Percentiles rank a stretch among this genome's conserved stretches.
Conservation (phyloP, 2,113 vertebrate species). For the Thamnophis sirtalis region DNA sequence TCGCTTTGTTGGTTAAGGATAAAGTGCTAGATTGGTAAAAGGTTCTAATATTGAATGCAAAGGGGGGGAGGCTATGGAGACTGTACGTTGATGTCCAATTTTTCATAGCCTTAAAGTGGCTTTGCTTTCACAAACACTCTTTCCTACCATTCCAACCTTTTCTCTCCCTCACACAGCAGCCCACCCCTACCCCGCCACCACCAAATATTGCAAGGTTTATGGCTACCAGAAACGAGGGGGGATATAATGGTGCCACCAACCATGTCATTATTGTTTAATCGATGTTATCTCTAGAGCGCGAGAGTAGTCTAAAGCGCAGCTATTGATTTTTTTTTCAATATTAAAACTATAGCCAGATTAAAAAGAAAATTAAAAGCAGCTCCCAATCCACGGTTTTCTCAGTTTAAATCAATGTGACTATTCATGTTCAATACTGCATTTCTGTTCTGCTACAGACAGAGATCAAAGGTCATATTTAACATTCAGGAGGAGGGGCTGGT, state of each 20-base stretch:
- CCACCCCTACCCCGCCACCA: not conserved
- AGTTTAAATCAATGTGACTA: constrained; percentile 62
- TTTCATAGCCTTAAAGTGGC: constrained; percentile 48
- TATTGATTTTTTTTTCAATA: constrained; percentile 58
- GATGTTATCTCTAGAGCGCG: constrained; percentile 82
- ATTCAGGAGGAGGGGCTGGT: constrained; percentile 79
- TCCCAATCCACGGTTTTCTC: constrained; percentile 48
- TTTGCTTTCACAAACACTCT: constrained; percentile 62
- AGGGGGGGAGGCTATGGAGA: constrained; percentile 38
- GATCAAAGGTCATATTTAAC: constrained; percentile 92
- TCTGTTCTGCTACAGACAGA: constrained; percentile 76
- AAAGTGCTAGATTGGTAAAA: constrained; percentile 41
- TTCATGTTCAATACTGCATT: constrained; percentile 70
- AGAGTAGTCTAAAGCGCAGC: constrained; percentile 80
- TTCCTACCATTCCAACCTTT: constrained; percentile 37
- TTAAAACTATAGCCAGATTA: constrained; percentile 54
- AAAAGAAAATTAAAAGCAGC: constrained; percentile 51
- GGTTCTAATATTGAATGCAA: constrained; percentile 48
- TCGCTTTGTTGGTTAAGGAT: constrained; percentile 66
- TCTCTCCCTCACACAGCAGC: not conserved
- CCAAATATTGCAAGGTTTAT: constrained; percentile 58
- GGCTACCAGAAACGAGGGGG: constrained; percentile 59
- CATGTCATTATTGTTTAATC: constrained; percentile 92
- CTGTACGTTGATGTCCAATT: constrained; percentile 50
- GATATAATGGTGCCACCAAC: constrained; percentile 77